A percentile compares a stretch with the other conserved stretches of the same genome.
Conservation (phyloP, 2,888 invertebrate genomes). For the Erebia palarica region DNA sequence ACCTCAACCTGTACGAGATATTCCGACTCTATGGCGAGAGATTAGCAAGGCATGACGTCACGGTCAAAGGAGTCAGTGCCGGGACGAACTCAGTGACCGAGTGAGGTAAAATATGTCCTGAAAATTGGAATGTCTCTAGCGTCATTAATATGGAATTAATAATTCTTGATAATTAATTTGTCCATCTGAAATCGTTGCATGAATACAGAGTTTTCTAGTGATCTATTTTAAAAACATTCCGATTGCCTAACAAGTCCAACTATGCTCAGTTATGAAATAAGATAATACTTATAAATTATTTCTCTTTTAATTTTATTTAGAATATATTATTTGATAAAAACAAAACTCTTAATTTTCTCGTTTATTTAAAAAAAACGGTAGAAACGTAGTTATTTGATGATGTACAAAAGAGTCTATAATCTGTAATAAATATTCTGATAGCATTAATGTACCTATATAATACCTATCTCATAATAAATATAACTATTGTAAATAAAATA, state of each 20-base stretch:
- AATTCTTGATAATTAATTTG: too few species aligned
- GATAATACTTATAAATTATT: neutral
- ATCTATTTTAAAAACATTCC: constrained; percentile 13
- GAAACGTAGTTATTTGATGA: neutral
- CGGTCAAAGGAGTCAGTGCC: neutral
- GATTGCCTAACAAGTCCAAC: neutral
- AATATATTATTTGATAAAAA: neutral
- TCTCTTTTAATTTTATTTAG: neutral
- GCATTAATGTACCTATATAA: neutral
- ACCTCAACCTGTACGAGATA: constrained; percentile 21
- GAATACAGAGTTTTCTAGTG: constrained; percentile 2
- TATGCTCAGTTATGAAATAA: constrained; percentile 2
- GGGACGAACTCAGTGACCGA: neutral
- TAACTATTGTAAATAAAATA: constrained; percentile 8
- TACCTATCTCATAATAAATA: neutral
- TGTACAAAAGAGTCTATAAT: constrained; percentile 5
- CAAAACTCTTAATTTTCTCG: neutral
- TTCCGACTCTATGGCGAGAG: constrained; percentile 18
- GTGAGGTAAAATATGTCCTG: neutral
- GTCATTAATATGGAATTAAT: neutral
- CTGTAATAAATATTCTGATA: neutral
- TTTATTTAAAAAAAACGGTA: neutral
- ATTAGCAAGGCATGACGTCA: constrained; percentile 4
- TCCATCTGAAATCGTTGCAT: too few species aligned
- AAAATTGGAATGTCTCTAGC: neutral